Conservation (phyloP, 2,888 invertebrate genomes). For the Mylabris sibirica region DNA sequence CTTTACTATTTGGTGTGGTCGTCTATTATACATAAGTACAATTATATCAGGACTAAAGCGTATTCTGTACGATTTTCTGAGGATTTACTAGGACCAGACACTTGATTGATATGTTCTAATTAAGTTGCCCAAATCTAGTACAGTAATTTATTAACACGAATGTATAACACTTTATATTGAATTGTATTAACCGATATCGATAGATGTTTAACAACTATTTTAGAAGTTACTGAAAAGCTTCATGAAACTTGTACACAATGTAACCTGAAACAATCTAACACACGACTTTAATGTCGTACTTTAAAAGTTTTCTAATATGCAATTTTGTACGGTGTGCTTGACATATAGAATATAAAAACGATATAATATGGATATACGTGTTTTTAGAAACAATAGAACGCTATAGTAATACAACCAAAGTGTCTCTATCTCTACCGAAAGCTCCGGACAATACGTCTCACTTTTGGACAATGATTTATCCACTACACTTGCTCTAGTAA, state of each 20-base stretch:
- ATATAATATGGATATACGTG: constrained; percentile 1
- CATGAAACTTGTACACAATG: not conserved
- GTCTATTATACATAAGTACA: constrained; percentile 29
- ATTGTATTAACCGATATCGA: not conserved
- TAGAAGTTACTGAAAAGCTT: not conserved
- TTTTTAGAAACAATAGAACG: constrained; percentile 6
- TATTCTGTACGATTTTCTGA: constrained; percentile 26
- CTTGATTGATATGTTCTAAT: constrained; percentile 43
- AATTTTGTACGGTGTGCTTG: not conserved
- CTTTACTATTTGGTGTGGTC: constrained; percentile 10
- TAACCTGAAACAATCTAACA: not conserved
- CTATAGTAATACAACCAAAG: not conserved
- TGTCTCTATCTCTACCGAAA: not conserved
- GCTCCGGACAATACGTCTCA: constrained; percentile 5
- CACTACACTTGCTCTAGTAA: constrained; percentile 3
- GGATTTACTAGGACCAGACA: constrained; percentile 31
- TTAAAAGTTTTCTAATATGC: constrained; percentile 12
- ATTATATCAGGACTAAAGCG: constrained; percentile 26
- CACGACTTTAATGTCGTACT: not conserved
- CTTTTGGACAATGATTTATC: constrained; percentile 8
- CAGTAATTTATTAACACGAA: constrained; percentile 25
- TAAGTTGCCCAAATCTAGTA: constrained; percentile 26
- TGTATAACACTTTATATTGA: not conserved
- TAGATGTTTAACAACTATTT: not conserved
- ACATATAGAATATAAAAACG: not conserved